Evolutionary conservation across 2,113 vertebrate genomes (phyloP).

Genomic region (Lamprologus ornatipinnis): DNA sequence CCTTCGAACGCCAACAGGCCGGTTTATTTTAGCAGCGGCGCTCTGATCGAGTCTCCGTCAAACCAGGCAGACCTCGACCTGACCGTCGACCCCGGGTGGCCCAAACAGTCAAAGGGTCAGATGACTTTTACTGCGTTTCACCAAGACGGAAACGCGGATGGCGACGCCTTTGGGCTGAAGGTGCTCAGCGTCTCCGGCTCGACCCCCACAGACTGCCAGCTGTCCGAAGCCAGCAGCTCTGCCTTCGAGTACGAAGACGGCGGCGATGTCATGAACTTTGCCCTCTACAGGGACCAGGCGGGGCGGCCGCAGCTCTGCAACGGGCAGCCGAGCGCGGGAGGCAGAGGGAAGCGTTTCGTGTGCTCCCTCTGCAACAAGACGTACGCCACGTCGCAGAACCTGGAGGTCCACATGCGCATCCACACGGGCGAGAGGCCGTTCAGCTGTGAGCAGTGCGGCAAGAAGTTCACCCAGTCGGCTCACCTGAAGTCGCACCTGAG

Average conservation of each 20-base stretch:
- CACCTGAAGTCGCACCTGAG: constrained; percentile 68
- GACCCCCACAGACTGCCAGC: neutral
- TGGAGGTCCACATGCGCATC: constrained; percentile 66
- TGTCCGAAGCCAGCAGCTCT: constrained; percentile 1
- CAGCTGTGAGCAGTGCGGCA: constrained; percentile 61
- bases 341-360: constrained; percentile 2
- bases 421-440: constrained; percentile 68
- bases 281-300: constrained; percentile 5
- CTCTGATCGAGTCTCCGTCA: neutral
- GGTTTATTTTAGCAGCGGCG: neutral
- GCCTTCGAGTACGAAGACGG: constrained; percentile 20
- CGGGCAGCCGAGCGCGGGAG: neutral
- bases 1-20: neutral
- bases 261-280: neutral
- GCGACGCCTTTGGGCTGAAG: constrained; percentile 33
- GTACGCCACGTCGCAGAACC: constrained; percentile 59
- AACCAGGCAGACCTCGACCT: constrained; percentile 1
- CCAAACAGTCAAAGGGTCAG: neutral
- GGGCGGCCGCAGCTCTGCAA: neutral
- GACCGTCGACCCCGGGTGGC: neutral
- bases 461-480: constrained; percentile 67
- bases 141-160: neutral
- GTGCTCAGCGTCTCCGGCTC: constrained; percentile 34
- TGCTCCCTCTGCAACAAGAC: constrained; percentile 57
- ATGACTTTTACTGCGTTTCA: neutral